These are phyloP conservation scores for Arothron firmamentum DNA, from an alignment of 2,113 vertebrate genomes.

Conservation along the genomic window DNA sequence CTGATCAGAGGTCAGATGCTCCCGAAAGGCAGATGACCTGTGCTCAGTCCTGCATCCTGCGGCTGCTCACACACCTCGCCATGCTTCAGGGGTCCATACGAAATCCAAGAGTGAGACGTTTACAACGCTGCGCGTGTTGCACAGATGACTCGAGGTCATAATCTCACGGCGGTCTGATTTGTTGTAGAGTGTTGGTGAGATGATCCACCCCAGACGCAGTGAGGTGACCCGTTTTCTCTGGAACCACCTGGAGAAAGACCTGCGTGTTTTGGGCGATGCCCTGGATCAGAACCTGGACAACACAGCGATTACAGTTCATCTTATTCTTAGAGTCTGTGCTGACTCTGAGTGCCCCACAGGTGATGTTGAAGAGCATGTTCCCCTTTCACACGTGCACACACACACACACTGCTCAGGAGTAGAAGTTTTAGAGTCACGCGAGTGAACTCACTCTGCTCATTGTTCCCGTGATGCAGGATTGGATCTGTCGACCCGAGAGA, in stretches of 20 bases:
- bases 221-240: constrained; percentile 64
- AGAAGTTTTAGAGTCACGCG: too few relatives aligned
- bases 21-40: constrained; percentile 61
- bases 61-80: constrained; percentile 67
- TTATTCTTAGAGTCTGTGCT: constrained; percentile 54
- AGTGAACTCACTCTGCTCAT: not conserved
- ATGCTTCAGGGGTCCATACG: constrained; percentile 65
- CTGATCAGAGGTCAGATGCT: constrained; percentile 55
- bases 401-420: not conserved
- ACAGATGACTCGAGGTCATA: not conserved
- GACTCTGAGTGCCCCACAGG: constrained; percentile 28
- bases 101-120: constrained; percentile 46
- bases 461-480: not conserved
- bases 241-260: constrained; percentile 68
- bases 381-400: not conserved
- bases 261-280: constrained; percentile 49
- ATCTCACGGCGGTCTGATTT: not conserved
- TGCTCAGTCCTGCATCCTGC: constrained; percentile 60
- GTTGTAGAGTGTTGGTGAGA: constrained; percentile 49
- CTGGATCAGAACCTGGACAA: constrained; percentile 69
- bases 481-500: constrained; percentile 49
- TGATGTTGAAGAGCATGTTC: not conserved
- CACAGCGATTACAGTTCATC: constrained; percentile 56
- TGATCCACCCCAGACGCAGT: constrained; percentile 45
- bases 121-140: too few relatives aligned